Conservation (phyloP, 2,113 vertebrate species). For the Hylia prasina region DNA sequence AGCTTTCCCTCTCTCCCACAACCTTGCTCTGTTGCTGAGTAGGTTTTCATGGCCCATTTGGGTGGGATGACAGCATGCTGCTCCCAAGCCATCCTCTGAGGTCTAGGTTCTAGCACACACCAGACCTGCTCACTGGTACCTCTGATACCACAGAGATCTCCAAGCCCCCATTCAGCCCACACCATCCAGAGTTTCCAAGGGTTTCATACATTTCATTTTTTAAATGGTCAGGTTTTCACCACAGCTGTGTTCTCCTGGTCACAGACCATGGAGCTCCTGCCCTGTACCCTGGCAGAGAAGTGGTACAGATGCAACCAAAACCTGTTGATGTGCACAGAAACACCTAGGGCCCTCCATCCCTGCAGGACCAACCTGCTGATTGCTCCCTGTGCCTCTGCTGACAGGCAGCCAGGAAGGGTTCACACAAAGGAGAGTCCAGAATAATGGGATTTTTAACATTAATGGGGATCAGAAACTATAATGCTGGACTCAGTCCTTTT, state of each 20-base stretch:
- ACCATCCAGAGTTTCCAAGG: background rate
- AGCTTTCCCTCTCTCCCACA: background rate
- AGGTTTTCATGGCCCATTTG: background rate
- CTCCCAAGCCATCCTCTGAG: background rate
- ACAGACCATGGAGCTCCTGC: background rate
- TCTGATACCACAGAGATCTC: background rate
- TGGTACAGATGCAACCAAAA: background rate
- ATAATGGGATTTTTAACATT: background rate
- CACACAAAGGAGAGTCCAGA: background rate
- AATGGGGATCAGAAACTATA: background rate
- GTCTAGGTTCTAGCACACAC: background rate
- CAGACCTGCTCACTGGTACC: background rate
- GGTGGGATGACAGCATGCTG: fast-evolving
- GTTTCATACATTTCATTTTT: background rate
- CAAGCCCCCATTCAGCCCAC: background rate
- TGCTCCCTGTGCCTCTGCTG: background rate
- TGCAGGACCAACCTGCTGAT: background rate
- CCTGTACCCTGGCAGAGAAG: background rate
- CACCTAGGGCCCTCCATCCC: background rate
- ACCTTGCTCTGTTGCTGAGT: background rate
- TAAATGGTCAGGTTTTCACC: background rate
- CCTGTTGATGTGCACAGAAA: background rate
- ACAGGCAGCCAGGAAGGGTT: background rate
- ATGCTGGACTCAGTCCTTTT: background rate
- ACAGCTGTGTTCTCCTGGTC: background rate